A percentile compares a stretch with the other conserved stretches of the same genome.
Conservation (phyloP, 2,888 invertebrate genomes). For the Tetragnatha montana region DNA sequence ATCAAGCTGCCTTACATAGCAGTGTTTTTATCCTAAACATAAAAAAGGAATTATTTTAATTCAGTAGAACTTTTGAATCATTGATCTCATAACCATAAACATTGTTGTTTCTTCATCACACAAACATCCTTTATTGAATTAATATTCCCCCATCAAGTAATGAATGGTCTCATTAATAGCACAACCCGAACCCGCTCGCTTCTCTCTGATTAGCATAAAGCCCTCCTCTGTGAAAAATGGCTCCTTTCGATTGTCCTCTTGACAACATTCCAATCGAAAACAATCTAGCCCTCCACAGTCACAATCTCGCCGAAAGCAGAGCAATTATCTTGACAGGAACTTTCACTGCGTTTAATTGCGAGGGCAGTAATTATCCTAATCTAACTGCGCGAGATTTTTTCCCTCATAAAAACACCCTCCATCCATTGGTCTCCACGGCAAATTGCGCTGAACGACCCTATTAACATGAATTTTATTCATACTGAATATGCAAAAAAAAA, state of each 20-base stretch:
- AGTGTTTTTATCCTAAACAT: no score
- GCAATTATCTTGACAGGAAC: neutral
- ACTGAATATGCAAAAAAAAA: neutral
- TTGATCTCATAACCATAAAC: no score
- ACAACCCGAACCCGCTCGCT: no score
- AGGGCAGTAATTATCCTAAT: neutral
- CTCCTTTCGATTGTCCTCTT: neutral
- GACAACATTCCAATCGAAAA: neutral
- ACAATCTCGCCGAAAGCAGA: neutral
- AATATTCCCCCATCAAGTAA: no score
- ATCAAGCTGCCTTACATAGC: no score
- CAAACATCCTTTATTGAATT: no score
- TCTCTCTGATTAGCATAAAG: no score
- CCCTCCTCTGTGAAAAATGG: neutral
- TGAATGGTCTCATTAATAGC: no score
- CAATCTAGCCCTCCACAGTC: neutral
- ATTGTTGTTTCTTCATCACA: no score
- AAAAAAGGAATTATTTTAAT: no score
- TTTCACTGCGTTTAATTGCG: neutral
- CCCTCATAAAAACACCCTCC: neutral
- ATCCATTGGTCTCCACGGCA: neutral
- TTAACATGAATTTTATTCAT: slow-evolving; percentile 44
- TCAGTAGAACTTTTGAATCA: no score
- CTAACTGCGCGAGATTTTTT: neutral
- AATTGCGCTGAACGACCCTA: slow-evolving; percentile 28